Conservation (phyloP, 2,888 invertebrate genomes). For the Brachyptera risi region DNA sequence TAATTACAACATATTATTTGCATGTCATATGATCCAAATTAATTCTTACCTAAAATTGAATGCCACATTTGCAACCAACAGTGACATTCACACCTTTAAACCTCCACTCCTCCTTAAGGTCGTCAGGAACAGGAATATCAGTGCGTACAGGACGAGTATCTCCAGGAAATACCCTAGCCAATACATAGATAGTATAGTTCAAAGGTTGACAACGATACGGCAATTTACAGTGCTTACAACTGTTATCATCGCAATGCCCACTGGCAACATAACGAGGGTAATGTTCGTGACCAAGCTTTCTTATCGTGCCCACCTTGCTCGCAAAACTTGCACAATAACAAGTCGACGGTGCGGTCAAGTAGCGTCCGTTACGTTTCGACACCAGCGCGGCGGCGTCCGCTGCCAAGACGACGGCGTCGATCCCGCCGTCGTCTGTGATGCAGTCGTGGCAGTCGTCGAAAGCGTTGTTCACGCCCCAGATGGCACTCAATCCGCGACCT, state of each 20-base stretch:
- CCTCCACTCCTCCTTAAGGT: constrained; percentile 41
- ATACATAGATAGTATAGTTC: neutral
- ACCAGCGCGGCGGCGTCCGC: too few relatives aligned
- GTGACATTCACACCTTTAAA: constrained; percentile 40
- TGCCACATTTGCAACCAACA: constrained; percentile 45
- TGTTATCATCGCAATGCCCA: too few relatives aligned
- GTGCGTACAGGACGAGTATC: too few relatives aligned
- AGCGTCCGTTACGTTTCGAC: too few relatives aligned
- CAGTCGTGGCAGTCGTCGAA: neutral
- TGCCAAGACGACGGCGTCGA: too few relatives aligned
- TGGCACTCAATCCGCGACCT: neutral
- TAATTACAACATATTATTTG: too few relatives aligned
- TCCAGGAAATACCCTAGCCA: constrained; percentile 1
- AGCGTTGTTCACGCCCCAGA: neutral
- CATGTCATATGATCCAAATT: too few relatives aligned
- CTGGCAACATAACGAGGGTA: neutral
- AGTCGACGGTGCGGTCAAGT: too few relatives aligned
- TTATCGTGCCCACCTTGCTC: too few relatives aligned
- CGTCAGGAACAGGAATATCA: constrained; percentile 38
- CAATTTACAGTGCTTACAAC: constrained; percentile 41
- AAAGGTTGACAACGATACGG: neutral
- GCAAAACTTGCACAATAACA: too few relatives aligned
- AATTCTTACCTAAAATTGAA: neutral
- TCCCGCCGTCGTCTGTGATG: neutral
- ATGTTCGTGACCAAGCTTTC: too few relatives aligned